These are phyloP conservation scores for Austrofundulus limnaeus DNA, from an alignment of 2,113 vertebrate species.

Conservation along the genomic window DNA sequence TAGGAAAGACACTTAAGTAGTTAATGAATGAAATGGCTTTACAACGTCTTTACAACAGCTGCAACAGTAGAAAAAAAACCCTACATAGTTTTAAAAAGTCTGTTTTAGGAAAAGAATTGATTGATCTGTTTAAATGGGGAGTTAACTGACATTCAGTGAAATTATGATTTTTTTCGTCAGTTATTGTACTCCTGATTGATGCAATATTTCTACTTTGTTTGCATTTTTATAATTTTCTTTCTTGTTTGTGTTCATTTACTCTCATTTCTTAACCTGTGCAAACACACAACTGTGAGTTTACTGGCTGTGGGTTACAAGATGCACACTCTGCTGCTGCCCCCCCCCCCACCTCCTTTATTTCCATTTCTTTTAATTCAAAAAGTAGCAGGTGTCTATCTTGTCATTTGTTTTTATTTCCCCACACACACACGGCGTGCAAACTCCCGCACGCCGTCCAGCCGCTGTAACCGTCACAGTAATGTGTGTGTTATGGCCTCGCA, in stretches of 20 bases:
- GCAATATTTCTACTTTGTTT: conserved; percentile 5
- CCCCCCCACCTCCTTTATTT: conserved; percentile 53
- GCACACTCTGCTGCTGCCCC: conserved; percentile 75
- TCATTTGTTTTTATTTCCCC: conserved; percentile 57
- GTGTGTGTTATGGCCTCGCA: conserved; percentile 97
- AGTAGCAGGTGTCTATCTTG: conserved; percentile 79
- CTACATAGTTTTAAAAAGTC: no score
- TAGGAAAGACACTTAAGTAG: no score
- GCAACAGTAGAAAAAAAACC: not conserved
- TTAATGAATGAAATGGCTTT: no score
- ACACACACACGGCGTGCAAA: conserved; percentile 43
- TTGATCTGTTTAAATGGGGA: no score
- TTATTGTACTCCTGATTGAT: not conserved
- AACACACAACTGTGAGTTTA: conserved; percentile 86
- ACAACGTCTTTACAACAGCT: not conserved
- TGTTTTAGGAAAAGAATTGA: no score
- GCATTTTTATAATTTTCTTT: conserved; percentile 14
- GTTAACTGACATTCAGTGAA: no score
- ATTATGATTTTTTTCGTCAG: no score
- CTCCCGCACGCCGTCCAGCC: conserved; percentile 20
- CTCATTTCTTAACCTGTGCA: conserved; percentile 41
- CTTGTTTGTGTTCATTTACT: conserved; percentile 34
- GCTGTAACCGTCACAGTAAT: conserved; percentile 84
- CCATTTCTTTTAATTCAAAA: conserved; percentile 35
- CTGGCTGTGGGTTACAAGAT: conserved; percentile 62